A percentile compares a stretch with the other conserved stretches of the same genome.
These are phyloP conservation scores for Nymphalis io DNA, from an alignment of 1,140 invertebrate species.

Conservation along the genomic window DNA sequence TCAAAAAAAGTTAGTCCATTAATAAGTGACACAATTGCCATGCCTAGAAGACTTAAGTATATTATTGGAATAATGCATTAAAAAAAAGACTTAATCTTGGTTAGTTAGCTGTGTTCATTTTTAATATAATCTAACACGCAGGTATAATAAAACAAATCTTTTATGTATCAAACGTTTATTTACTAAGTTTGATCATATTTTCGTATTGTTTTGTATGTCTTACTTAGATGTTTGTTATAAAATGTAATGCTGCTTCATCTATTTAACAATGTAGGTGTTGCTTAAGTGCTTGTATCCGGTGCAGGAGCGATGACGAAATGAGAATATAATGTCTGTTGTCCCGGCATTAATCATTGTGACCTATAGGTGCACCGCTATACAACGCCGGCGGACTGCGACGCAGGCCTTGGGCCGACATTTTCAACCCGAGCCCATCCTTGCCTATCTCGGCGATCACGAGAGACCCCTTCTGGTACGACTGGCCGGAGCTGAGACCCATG, in stretches of 20 bases:
- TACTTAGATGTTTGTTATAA: slow-evolving; percentile 3
- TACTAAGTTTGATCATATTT: background rate
- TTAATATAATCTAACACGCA: background rate
- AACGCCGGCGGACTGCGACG: slow-evolving; percentile 82
- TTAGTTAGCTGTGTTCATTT: background rate
- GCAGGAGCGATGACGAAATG: slow-evolving; percentile 51
- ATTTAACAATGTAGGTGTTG: slow-evolving; percentile 33
- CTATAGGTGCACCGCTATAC: slow-evolving; percentile 86
- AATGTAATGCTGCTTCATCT: slow-evolving; percentile 24
- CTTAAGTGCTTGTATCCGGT: slow-evolving; percentile 48
- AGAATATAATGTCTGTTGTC: slow-evolving; percentile 59
- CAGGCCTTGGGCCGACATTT: slow-evolving; percentile 86
- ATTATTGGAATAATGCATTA: background rate
- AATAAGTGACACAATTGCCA: background rate
- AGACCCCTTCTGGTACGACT: slow-evolving; percentile 93
- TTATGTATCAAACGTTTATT: background rate
- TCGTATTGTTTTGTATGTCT: background rate
- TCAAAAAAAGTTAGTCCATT: background rate
- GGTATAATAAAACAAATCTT: too few relatives aligned
- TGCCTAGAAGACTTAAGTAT: background rate
- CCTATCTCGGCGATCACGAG: slow-evolving; percentile 89
- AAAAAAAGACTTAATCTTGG: background rate
- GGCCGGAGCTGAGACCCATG: slow-evolving; percentile 88
- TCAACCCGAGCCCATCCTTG: slow-evolving; percentile 88
- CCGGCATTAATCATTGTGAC: slow-evolving; percentile 60